Conservation (phyloP, 2,113 vertebrate species). For the Conger conger region DNA sequence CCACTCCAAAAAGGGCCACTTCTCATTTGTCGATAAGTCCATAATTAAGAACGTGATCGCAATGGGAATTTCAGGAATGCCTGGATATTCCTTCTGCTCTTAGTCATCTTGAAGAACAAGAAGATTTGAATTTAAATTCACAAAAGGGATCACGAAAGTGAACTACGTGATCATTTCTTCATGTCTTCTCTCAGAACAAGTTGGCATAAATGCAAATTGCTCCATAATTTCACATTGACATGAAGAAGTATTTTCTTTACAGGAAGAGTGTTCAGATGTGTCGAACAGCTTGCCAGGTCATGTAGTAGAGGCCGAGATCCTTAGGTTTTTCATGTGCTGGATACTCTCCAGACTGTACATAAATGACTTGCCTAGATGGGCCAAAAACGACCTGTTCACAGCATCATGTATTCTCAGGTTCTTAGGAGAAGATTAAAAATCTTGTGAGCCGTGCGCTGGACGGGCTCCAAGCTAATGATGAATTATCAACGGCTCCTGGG, state of each 20-base stretch:
- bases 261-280: too few species aligned
- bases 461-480: conserved; percentile 53
- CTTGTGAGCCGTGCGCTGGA: conserved; percentile 42
- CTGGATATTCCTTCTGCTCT: conserved; percentile 27
- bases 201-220: background rate
- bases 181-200: too few species aligned
- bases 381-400: background rate
- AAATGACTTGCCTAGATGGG: too few species aligned
- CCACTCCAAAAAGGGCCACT: conserved; percentile 40
- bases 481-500: conserved; percentile 46
- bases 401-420: background rate
- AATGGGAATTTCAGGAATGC: conserved; percentile 59
- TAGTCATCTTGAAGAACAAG: background rate
- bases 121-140: background rate
- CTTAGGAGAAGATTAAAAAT: background rate
- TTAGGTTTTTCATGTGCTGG: background rate
- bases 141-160: background rate
- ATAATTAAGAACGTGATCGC: conserved; percentile 65
- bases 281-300: background rate
- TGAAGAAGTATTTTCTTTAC: too few species aligned
- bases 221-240: background rate
- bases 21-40: conserved; percentile 49
- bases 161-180: background rate
- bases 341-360: background rate
- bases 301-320: background rate